phyloP scores from a whole-genome alignment of 2,113 vertebrate species.

The Cebus imitator region DNA sequence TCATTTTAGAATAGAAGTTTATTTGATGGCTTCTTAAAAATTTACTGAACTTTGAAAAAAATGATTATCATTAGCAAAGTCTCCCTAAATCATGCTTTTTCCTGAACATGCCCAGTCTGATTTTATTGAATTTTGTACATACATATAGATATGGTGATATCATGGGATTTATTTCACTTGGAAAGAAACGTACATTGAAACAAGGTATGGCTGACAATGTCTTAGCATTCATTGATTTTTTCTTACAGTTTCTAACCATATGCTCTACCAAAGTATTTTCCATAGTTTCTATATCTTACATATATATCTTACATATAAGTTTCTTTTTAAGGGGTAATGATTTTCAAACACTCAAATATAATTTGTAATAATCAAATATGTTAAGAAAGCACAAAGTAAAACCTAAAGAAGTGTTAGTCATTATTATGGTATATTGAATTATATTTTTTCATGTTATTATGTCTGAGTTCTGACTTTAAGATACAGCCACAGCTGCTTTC shows the following conservation, averaged over 20 bases:
- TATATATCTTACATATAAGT: not conserved
- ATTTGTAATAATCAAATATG: not conserved
- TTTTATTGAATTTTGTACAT: not conserved
- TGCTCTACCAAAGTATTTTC: not conserved
- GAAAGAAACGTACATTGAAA: not conserved
- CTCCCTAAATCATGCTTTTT: not conserved
- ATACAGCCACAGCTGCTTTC: not conserved
- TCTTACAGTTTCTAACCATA: slow-evolving; percentile 26
- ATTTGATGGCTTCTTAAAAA: slow-evolving; percentile 1
- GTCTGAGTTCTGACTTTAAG: not conserved
- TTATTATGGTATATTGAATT: not conserved
- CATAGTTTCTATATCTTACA: not conserved
- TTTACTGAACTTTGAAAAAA: not conserved
- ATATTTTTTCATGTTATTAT: not conserved
- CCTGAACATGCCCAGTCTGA: not conserved
- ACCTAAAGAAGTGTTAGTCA: not conserved
- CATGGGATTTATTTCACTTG: not conserved
- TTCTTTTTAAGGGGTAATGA: not conserved
- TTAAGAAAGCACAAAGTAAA: slow-evolving; percentile 16
- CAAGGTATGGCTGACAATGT: not conserved
- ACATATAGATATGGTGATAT: not conserved
- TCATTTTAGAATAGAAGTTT: not conserved
- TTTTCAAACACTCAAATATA: slow-evolving; percentile 13
- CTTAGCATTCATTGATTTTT: not conserved
- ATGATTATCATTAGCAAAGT: not conserved